Evolutionary conservation across 1,140 invertebrate genomes (phyloP).

Genomic region (Meloidogyne floridensis): DNA sequence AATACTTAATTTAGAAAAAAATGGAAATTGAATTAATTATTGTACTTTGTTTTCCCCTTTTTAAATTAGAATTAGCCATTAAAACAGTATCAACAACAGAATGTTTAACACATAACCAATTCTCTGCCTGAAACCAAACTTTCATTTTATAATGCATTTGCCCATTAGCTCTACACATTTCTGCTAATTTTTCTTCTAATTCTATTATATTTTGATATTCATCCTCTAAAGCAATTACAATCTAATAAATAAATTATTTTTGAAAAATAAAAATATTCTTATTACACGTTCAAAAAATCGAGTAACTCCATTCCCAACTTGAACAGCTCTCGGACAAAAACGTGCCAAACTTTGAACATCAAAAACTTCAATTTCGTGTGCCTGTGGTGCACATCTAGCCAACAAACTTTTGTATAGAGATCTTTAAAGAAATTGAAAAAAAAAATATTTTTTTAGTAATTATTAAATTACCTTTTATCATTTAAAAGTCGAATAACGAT

Average conservation of each 20-base stretch:
- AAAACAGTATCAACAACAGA: slow-evolving; percentile 28
- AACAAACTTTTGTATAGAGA: slow-evolving; percentile 29
- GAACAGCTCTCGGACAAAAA: slow-evolving; percentile 26
- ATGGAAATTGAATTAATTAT: not conserved
- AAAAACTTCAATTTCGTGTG: slow-evolving; percentile 29
- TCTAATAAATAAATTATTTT: not conserved
- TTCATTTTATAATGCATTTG: slow-evolving; percentile 32
- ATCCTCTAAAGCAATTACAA: slow-evolving; percentile 15
- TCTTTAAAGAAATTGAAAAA: not conserved
- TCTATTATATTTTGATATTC: slow-evolving; percentile 13
- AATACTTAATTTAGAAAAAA: not conserved
- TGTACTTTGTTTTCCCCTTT: not conserved
- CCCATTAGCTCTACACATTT: slow-evolving; percentile 33
- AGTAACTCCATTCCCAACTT: slow-evolving; percentile 28
- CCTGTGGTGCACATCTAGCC: slow-evolving; percentile 23
- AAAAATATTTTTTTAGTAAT: not conserved
- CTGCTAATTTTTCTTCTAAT: slow-evolving; percentile 22
- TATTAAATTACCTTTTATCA: slow-evolving; percentile 23
- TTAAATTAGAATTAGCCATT: slow-evolving; percentile 20
- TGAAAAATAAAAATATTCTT: too few relatives aligned
- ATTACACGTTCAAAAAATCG: slow-evolving; percentile 26
- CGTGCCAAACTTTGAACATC: slow-evolving; percentile 25
- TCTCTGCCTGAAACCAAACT: slow-evolving; percentile 38
- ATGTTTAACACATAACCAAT: slow-evolving; percentile 35
- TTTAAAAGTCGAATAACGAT: slow-evolving; percentile 26